Evolutionary conservation across 2,113 vertebrate species (phyloP).

Genomic region (Spilogale gracilis): DNA sequence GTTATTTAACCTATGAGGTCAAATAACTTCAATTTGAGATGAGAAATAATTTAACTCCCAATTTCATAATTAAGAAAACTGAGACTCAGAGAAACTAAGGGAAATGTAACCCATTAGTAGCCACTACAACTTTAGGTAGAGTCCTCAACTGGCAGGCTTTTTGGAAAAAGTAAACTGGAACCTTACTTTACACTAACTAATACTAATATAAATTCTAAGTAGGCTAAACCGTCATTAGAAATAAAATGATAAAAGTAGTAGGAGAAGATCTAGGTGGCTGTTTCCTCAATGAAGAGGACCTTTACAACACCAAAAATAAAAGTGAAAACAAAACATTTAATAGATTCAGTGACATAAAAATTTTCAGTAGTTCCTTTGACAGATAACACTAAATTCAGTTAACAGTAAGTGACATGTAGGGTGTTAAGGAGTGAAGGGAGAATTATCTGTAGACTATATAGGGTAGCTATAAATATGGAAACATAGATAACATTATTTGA

Average conservation of each 20-base stretch:
- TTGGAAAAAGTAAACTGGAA: not conserved
- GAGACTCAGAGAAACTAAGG: not conserved
- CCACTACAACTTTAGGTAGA: not conserved
- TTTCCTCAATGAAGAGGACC: not conserved
- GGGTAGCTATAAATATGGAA: not conserved
- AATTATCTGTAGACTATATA: not conserved
- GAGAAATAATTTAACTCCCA: not conserved
- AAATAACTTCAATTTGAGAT: not conserved
- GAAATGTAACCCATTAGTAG: not conserved
- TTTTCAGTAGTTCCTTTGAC: not conserved
- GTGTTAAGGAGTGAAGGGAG: not conserved
- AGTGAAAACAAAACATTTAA: not conserved
- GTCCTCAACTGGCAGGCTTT: not conserved
- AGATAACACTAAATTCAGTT: not conserved
- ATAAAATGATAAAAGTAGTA: not conserved
- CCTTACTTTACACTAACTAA: not conserved
- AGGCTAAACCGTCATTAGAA: not conserved
- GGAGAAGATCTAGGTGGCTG: not conserved
- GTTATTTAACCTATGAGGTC: not conserved
- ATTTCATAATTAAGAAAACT: not conserved
- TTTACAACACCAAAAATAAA: constrained; percentile 23
- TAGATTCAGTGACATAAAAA: not conserved
- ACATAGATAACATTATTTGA: not conserved
- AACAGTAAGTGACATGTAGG: not conserved
- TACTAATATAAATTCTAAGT: not conserved